Evolutionary conservation across 2,888 invertebrate species (phyloP).

Genomic region (Galerucella pusilla): DNA sequence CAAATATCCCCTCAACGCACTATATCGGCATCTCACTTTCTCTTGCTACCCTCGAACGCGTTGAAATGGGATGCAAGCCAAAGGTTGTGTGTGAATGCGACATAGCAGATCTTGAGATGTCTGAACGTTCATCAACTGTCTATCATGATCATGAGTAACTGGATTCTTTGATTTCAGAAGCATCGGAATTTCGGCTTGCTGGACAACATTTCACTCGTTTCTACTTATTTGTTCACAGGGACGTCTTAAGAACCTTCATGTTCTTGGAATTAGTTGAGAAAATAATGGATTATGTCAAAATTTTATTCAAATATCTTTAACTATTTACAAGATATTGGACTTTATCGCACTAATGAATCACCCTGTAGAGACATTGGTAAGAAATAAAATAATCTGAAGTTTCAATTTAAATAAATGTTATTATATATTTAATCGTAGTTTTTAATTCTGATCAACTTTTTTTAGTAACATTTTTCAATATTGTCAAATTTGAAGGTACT

Average conservation of each 20-base stretch:
- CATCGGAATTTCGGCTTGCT: constrained; percentile 56
- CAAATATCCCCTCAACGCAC: constrained; percentile 26
- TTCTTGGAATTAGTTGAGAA: background rate
- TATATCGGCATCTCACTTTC: constrained; percentile 2
- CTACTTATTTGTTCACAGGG: constrained; percentile 15
- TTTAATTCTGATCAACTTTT: too few species aligned
- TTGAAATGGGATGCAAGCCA: constrained; percentile 12
- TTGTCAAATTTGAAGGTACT: too few species aligned
- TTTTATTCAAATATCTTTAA: too few species aligned
- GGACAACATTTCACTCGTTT: constrained; percentile 37
- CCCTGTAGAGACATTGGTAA: too few species aligned
- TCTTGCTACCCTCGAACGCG: background rate
- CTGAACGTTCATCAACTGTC: constrained; percentile 63
- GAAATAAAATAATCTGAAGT: too few species aligned
- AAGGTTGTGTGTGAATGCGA: constrained; percentile 37
- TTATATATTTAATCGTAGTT: too few species aligned
- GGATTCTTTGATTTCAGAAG: constrained; percentile 61
- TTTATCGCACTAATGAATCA: too few species aligned
- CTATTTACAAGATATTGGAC: too few species aligned
- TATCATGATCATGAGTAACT: constrained; percentile 62
- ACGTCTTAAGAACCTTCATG: background rate
- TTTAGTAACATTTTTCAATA: too few species aligned
- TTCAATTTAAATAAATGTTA: too few species aligned
- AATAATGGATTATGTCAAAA: too few species aligned
- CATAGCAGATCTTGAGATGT: constrained; percentile 58